Evolutionary conservation across 2,888 invertebrate species (phyloP).

Genomic region (Trachelus stipa): DNA sequence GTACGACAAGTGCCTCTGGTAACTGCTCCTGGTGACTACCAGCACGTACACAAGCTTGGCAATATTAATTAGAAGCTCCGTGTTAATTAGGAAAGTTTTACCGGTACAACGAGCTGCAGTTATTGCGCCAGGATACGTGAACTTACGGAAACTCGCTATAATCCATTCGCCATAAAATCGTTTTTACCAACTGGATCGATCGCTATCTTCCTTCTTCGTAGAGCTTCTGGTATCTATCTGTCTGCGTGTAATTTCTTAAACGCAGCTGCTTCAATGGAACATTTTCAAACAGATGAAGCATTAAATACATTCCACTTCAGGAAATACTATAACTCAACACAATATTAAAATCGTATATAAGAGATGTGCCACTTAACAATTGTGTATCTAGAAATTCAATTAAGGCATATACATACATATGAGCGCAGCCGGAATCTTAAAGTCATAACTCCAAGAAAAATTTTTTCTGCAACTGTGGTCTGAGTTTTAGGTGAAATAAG

Average conservation of each 20-base stretch:
- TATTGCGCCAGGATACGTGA: constrained; percentile 9
- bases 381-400: background rate
- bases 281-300: background rate
- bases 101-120: constrained; percentile 23
- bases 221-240: background rate
- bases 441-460: background rate
- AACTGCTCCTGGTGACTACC: constrained; percentile 10
- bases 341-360: background rate
- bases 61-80: constrained; percentile 46
- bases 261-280: background rate
- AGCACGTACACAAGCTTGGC: background rate
- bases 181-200: background rate
- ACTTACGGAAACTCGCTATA: constrained; percentile 24
- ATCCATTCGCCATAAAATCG: constrained; percentile 17
- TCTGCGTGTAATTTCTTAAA: constrained; percentile 20
- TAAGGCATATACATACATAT: background rate
- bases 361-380: background rate
- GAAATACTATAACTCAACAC: background rate
- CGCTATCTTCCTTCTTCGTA: background rate
- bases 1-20: constrained; percentile 23
- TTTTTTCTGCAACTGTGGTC: background rate
- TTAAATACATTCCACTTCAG: background rate
- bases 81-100: constrained; percentile 48
- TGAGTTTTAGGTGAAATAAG: background rate
- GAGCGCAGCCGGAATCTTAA: background rate